Conservation (phyloP, 1,140 invertebrate genomes). For the Doryteuthis pealeii region DNA sequence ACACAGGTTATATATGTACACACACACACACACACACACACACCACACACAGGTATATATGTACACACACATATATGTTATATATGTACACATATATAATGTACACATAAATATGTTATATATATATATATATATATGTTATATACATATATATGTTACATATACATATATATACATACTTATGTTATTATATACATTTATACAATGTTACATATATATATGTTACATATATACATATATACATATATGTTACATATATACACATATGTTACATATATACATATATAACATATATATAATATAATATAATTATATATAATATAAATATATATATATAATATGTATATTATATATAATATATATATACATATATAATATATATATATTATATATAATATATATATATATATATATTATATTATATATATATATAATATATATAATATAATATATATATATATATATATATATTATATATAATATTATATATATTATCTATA, state of each 20-base stretch:
- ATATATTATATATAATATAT: no score
- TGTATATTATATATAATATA: background rate
- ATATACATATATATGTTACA: background rate
- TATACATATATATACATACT: background rate
- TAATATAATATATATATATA: background rate
- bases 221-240: background rate
- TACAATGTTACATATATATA: background rate
- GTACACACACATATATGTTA: background rate
- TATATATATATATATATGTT: background rate
- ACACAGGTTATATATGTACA: background rate
- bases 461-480: conserved; percentile 6
- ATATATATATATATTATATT: background rate
- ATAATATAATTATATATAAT: background rate
- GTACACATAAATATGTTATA: background rate
- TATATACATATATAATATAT: no score
- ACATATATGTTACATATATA: background rate
- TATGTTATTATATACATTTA: background rate
- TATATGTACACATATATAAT: background rate
- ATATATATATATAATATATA: background rate
- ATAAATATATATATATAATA: conserved; percentile 3
- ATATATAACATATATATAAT: background rate
- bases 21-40: conserved; percentile 4
- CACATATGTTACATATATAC: background rate
- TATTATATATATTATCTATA: background rate
- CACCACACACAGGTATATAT: background rate